These are phyloP conservation scores for Neopelma chrysocephalum DNA, from an alignment of 2,797 vertebrate species.

Conservation along the genomic window DNA sequence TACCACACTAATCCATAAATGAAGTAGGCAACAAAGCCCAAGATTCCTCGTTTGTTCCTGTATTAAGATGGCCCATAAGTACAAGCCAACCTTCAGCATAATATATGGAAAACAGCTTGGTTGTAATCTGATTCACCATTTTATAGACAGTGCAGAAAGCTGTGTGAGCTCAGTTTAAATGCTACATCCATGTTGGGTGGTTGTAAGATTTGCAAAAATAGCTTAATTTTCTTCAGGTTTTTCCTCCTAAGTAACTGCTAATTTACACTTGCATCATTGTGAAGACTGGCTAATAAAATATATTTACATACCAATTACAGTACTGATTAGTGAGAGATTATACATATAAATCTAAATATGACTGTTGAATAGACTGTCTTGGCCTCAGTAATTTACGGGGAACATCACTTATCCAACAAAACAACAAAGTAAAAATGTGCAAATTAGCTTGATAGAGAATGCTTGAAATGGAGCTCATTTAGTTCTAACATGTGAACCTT, in stretches of 20 bases:
- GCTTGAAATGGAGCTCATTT: background rate
- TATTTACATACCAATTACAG: background rate
- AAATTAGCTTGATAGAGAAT: background rate
- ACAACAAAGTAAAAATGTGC: background rate
- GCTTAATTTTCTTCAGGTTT: background rate
- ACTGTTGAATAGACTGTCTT: background rate
- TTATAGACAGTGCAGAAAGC: background rate
- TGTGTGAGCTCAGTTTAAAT: background rate
- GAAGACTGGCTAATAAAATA: background rate
- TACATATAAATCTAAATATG: background rate
- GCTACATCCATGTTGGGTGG: accelerated
- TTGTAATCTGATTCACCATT: background rate
- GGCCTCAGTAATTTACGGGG: background rate
- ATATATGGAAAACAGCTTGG: background rate
- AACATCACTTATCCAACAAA: background rate
- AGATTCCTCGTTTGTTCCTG: background rate
- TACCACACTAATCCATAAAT: background rate
- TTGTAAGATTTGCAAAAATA: background rate
- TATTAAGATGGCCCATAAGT: background rate
- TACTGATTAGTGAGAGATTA: background rate
- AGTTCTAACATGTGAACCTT: background rate
- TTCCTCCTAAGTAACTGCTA: background rate
- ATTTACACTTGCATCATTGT: background rate
- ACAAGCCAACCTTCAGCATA: background rate
- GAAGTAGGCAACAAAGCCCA: background rate